Conservation (phyloP, 2,113 vertebrate genomes). For the Corydoras maculifer region DNA sequence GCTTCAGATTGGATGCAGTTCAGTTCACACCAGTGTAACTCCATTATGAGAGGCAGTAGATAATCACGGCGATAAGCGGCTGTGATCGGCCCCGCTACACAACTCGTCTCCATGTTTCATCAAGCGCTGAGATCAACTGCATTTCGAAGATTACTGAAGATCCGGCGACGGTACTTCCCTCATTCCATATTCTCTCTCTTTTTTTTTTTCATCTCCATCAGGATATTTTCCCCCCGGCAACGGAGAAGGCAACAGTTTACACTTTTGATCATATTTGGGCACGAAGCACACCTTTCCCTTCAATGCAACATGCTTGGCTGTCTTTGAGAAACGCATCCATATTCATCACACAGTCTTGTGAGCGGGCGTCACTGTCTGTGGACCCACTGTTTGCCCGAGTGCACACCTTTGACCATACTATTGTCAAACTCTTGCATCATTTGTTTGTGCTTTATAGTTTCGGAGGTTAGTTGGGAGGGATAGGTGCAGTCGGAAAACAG, state of each 20-base stretch:
- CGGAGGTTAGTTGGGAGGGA: slow-evolving; percentile 19
- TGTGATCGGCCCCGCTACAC: slow-evolving; percentile 59
- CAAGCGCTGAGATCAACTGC: slow-evolving; percentile 23
- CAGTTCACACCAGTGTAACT: slow-evolving; percentile 62
- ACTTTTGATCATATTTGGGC: slow-evolving; percentile 16
- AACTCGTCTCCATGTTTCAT: slow-evolving; percentile 24
- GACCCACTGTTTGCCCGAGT: slow-evolving; percentile 30
- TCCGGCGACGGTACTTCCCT: not conserved
- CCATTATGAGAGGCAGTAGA: slow-evolving; percentile 65
- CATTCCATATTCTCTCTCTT: not conserved
- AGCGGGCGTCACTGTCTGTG: not conserved
- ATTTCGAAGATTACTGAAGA: slow-evolving; percentile 16
- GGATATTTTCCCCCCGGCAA: not conserved
- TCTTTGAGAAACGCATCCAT: slow-evolving; percentile 30
- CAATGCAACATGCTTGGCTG: slow-evolving; percentile 28
- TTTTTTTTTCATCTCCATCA: not conserved
- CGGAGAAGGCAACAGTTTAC: not conserved
- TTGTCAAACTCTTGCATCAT: slow-evolving; percentile 51
- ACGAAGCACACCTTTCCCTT: not conserved
- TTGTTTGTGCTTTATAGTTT: slow-evolving; percentile 47
- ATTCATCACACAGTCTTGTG: slow-evolving; percentile 8
- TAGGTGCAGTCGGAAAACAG: not conserved
- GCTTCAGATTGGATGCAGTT: slow-evolving; percentile 57
- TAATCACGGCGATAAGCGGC: slow-evolving; percentile 66
- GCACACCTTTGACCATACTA: slow-evolving; percentile 29